Evolutionary conservation across 1,140 invertebrate species (phyloP).

Genomic region (Dreissena rostriformis): DNA sequence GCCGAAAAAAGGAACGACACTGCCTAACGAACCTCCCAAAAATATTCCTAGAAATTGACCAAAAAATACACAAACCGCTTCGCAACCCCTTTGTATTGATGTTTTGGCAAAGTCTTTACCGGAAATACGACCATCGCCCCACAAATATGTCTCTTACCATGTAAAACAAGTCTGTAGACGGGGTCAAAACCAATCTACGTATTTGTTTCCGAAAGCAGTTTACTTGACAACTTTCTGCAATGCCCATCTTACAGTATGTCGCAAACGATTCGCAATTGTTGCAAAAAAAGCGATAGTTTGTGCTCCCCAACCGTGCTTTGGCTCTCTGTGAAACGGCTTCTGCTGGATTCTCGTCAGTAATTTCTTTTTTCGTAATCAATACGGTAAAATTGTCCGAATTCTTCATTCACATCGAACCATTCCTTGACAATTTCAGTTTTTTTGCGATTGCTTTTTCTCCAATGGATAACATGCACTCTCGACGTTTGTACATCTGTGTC

Average conservation of each 20-base stretch:
- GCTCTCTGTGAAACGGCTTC: conserved; percentile 25
- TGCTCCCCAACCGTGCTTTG: neutral
- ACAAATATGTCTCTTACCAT: neutral
- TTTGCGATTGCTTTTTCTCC: neutral
- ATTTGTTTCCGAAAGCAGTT: neutral
- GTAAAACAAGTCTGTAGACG: neutral
- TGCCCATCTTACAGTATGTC: conserved; percentile 19
- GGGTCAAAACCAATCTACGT: neutral
- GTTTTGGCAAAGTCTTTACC: conserved; percentile 30
- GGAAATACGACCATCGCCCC: conserved; percentile 11
- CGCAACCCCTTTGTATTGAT: neutral
- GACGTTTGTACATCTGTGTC: neutral
- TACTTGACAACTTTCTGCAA: neutral
- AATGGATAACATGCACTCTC: conserved; percentile 14
- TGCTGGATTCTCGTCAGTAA: neutral
- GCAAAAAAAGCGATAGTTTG: conserved; percentile 2
- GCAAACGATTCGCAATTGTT: conserved; percentile 31
- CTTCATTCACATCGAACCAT: neutral
- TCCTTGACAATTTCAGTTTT: neutral
- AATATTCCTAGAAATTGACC: neutral
- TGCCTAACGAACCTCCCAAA: neutral
- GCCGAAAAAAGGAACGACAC: neutral
- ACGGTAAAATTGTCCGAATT: conserved; percentile 1
- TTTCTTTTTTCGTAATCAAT: conserved; percentile 7
- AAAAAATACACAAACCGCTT: neutral